Evolutionary conservation across 2,888 invertebrate species (phyloP), one percentile per base, ranked within the genome.

Genomic region (Morpho deidamia): DNA sequence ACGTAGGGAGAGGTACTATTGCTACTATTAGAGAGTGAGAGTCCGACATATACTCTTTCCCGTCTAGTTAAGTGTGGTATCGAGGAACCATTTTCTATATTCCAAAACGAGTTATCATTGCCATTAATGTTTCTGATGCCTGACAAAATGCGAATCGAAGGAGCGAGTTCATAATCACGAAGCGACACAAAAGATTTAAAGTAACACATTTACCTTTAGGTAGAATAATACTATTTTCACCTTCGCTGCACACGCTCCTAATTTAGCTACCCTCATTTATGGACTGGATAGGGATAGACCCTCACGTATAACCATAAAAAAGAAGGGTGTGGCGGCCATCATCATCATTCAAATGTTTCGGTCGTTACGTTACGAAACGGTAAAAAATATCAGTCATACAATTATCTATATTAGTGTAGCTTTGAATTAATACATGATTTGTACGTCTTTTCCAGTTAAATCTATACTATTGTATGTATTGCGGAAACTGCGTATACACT

Each of bases 241-340:
- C 74, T 78, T 68, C 51, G 56, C 48, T 61, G 56, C 63, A 69
- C 69, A 69, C 67, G 60, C 60, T 66, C 65, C 65, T 75, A 71
- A 70, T 64, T 11, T 69, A 69, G 64, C 67, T 67, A 71, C 76
- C 78, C 79, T 67, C 66, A 45, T 54, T 60, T 43, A 60, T 41
- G 44, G 40, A 33, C 41, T 12, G 14, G 44, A 61, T 66, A 74
- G 82, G 84, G 84, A 74, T 70, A 71, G 71, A 78, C 84, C 85
- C 83, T 74, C 67, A 63, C 67, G 68, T 63, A 65, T 64, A 57
- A 57, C 68, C 65, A 71, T 75, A 76, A 76, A 72, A 57, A 61
- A 78, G 81, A 61, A 78, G 81, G 86, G 86, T 72, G 84, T 76
- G 81, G 69, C 71, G 64, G 70, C 73, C 71, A 81, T 83, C 79